Base-by-base conservation (phyloP, 2,113 vertebrate genomes). In the Gallinago paraguaiae region DNA sequence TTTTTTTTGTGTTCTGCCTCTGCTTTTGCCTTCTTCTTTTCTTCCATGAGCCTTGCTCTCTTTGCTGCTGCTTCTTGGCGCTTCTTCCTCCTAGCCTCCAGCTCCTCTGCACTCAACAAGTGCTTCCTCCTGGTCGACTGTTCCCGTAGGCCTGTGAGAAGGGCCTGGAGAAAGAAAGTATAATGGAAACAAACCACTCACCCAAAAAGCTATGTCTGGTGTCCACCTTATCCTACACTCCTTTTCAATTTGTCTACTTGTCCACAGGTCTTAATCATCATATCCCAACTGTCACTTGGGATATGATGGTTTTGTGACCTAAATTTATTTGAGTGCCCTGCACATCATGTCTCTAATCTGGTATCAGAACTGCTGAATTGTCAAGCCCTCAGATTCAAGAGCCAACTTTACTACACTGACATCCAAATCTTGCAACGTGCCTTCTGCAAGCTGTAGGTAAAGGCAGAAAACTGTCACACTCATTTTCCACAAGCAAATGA, bases 1-100 rank as follows among this genome's bases (percentile, higher is more conserved):
- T 98, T 99, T 97, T 98, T 99, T 97, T 97, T 97, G 84, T 96
- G 95, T 67, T 98, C 98, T 53, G 97, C 97, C 88, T 99, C 98
- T 93, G 98, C 98, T 91, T 98, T 98, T 78, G 96, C 97, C 75
- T 54, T 97, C 74, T 93, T 98, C 88, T 92, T 93, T 53, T 99
- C 98, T 82, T 99, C 98, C 87, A 97, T 88, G 2, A 98, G 85
- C 86, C 91, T 98, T 95, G 98, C 98, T 95, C 97, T 98, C 96
- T 99, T 99, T 61, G 98, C 98, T 35, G 98, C 98, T 60, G 98
- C 97, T 93, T 98, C 99, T 91, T 98, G 97, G 64, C 94, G 96
- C 92, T 93, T 98, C 97, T 96, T 96, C 31, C 75, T 96, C 75
- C 98, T 97, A 41, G 97, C 87, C 80, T 99, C 98, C 77, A 98